Evolutionary conservation across 2,888 invertebrate species (phyloP).

Genomic region (Eristalis pertinax): DNA sequence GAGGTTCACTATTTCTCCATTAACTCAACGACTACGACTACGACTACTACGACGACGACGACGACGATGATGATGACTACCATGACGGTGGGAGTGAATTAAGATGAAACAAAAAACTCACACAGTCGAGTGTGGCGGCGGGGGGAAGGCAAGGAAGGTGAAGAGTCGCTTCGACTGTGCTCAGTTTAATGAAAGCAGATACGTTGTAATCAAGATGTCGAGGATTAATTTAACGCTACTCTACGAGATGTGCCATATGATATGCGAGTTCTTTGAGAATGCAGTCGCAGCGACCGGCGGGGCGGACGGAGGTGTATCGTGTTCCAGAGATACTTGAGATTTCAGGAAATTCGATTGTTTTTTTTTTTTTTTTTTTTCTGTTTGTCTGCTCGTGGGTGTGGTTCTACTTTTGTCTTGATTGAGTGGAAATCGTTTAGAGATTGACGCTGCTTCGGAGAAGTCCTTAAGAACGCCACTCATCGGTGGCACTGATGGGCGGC

Average conservation of each 20-base stretch:
- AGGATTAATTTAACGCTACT: conserved; percentile 60
- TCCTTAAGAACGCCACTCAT: neutral
- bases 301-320: conserved; percentile 14
- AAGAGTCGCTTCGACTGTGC: neutral
- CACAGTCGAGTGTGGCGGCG: neutral
- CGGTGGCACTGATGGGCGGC: neutral
- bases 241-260: conserved; percentile 50
- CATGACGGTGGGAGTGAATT: neutral
- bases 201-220: conserved; percentile 66
- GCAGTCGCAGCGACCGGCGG: conserved; percentile 9
- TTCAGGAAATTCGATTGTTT: conserved; percentile 13
- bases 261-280: conserved; percentile 47
- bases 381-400: neutral
- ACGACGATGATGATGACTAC: conserved; percentile 2
- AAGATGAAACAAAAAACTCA: neutral
- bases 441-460: neutral
- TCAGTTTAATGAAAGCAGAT: conserved; percentile 60
- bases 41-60: conserved; percentile 6
- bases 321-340: conserved; percentile 17
- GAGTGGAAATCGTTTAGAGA: neutral
- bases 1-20: conserved; percentile 44
- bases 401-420: neutral
- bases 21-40: conserved; percentile 21
- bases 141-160: neutral
- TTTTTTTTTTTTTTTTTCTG: neutral